These are phyloP conservation scores for Muscicapa adusta DNA, from an alignment of 2,113 vertebrate genomes.

Conservation along the genomic window DNA sequence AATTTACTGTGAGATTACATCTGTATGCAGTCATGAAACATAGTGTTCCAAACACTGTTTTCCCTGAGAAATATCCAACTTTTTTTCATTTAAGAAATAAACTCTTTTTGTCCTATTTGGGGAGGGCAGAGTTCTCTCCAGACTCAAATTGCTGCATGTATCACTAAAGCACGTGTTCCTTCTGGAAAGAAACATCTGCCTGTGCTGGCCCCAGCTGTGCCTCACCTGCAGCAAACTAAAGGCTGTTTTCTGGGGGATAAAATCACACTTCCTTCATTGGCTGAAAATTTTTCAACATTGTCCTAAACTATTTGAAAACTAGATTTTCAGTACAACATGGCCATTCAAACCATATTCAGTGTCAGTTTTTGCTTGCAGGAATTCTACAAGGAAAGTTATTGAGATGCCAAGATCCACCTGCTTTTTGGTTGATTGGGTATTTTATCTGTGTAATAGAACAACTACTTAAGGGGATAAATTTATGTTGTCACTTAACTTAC, in stretches of 20 bases:
- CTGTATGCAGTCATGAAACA: not conserved
- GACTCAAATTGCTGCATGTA: not conserved
- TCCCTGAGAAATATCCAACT: not conserved
- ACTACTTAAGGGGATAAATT: not conserved
- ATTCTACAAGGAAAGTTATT: not conserved
- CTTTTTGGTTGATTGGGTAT: not conserved
- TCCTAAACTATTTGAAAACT: not conserved
- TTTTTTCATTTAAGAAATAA: not conserved
- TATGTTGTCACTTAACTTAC: not conserved
- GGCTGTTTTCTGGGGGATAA: not conserved
- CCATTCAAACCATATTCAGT: not conserved
- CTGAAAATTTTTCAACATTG: not conserved
- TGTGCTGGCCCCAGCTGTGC: not conserved
- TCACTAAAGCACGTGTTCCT: rapidly evolving
- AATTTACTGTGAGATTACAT: not conserved
- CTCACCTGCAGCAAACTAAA: not conserved
- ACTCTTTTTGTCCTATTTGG: not conserved
- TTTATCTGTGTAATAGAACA: not conserved
- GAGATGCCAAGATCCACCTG: not conserved
- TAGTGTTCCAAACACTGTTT: not conserved
- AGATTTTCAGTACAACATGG: not conserved
- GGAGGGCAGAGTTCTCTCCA: not conserved
- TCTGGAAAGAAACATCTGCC: not conserved
- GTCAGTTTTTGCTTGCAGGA: not conserved
- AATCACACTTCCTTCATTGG: not conserved